These are phyloP conservation scores for Eupithecia inturbata DNA, from an alignment of 2,888 invertebrate genomes.

Conservation along the genomic window DNA sequence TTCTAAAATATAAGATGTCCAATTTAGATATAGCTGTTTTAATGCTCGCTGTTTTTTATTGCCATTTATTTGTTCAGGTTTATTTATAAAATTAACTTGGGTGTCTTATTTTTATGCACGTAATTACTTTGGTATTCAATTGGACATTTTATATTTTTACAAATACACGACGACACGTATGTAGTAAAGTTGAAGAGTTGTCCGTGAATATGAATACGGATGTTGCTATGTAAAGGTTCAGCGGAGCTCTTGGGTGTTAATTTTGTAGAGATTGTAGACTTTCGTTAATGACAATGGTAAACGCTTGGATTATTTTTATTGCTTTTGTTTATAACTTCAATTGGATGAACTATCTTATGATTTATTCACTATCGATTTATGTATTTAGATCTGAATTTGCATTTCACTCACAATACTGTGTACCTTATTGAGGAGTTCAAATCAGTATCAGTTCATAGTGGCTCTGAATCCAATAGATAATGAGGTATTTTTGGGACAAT, in stretches of 20 bases:
- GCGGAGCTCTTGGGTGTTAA: constrained; percentile 33
- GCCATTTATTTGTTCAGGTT: constrained; percentile 13
- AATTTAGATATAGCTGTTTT: constrained; percentile 3
- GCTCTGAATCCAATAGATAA: background rate
- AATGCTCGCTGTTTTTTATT: constrained; percentile 18
- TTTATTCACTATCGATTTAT: background rate
- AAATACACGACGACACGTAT: background rate
- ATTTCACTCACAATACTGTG: background rate
- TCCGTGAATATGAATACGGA: constrained; percentile 23
- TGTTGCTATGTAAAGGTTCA: constrained; percentile 27
- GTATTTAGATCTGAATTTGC: background rate
- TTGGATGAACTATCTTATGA: background rate
- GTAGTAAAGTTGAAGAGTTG: constrained; percentile 26
- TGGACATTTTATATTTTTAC: constrained; percentile 20
- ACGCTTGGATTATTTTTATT: constrained; percentile 30
- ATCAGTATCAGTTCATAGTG: background rate
- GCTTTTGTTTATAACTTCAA: constrained; percentile 15
- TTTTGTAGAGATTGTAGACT: constrained; percentile 26
- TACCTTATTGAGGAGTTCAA: background rate
- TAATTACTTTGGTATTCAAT: constrained; percentile 7
- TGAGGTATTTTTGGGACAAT: constrained; percentile 8
- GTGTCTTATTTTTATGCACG: constrained; percentile 20
- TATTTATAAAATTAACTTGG: constrained; percentile 10
- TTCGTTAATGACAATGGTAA: constrained; percentile 18
- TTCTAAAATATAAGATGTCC: constrained; percentile 14